Conservation (phyloP, 2,888 invertebrate genomes). For the Diarsia brunnea region DNA sequence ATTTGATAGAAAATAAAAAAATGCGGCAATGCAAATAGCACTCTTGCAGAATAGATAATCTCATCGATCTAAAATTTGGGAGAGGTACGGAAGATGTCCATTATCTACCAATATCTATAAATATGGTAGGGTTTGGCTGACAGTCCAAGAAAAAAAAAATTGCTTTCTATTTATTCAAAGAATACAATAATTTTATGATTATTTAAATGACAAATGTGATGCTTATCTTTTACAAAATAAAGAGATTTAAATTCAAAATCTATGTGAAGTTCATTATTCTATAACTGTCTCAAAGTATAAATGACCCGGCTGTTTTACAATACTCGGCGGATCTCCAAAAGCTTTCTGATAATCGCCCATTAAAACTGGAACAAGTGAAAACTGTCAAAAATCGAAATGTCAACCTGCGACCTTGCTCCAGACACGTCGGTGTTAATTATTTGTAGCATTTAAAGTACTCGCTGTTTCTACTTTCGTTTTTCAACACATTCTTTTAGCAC, state of each 20-base stretch:
- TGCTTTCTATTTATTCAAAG: neutral
- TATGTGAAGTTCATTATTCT: neutral
- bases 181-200: too few relatives aligned
- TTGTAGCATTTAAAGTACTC: slow-evolving; percentile 78
- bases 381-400: slow-evolving; percentile 81
- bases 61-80: neutral
- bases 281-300: neutral
- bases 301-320: neutral
- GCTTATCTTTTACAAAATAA: neutral
- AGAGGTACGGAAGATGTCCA: too few relatives aligned
- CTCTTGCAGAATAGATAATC: neutral
- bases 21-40: neutral
- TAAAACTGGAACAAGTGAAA: slow-evolving; percentile 84
- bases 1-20: slow-evolving; percentile 4
- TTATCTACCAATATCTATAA: too few relatives aligned
- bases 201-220: too few relatives aligned
- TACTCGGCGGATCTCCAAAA: slow-evolving; percentile 60
- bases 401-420: slow-evolving; percentile 83
- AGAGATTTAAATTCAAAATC: neutral
- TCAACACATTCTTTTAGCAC: slow-evolving; percentile 66
- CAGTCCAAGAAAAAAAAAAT: too few relatives aligned
- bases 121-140: too few relatives aligned
- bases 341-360: slow-evolving; percentile 72
- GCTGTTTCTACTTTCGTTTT: slow-evolving; percentile 73
- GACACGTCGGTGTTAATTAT: slow-evolving; percentile 82